phyloP scores from a whole-genome alignment of 2,797 vertebrate species.

The Denticeps clupeoides region DNA sequence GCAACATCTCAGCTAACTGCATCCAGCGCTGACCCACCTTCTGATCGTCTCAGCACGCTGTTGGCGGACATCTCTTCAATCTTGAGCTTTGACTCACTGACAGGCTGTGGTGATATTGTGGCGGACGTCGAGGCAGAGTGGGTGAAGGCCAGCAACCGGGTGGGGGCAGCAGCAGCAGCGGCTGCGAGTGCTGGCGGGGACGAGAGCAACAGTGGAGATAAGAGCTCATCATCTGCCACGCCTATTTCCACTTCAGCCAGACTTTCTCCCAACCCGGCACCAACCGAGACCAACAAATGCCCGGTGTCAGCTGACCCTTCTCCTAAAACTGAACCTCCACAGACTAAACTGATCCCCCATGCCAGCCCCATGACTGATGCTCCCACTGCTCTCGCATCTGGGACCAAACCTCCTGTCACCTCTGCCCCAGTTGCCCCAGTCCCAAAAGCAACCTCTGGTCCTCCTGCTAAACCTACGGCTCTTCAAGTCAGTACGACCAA shows the following conservation, averaged over 20 bases:
- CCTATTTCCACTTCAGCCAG: conserved; percentile 25
- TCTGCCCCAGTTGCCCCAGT: no score
- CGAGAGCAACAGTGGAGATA: conserved; percentile 16
- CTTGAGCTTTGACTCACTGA: conserved; percentile 95
- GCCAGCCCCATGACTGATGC: conserved; percentile 15
- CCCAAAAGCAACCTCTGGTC: no score
- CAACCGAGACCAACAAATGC: conserved; percentile 13
- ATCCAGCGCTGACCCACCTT: conserved; percentile 69
- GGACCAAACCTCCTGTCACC: neutral
- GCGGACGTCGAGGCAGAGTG: conserved; percentile 86
- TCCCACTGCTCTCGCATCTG: neutral
- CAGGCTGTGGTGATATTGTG: conserved; percentile 87
- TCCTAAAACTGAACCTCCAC: conserved; percentile 26
- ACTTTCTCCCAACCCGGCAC: conserved; percentile 29
- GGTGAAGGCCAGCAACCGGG: conserved; percentile 54
- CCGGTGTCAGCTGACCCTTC: conserved; percentile 7
- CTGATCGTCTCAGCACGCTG: conserved; percentile 75
- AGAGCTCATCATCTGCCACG: conserved; percentile 21
- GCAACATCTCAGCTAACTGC: conserved; percentile 46
- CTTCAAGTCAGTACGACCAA: no score
- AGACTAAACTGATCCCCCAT: conserved; percentile 19
- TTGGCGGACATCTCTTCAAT: conserved; percentile 96
- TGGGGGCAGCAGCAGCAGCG: conserved; percentile 34
- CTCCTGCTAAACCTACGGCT: no score
- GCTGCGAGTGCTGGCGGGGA: neutral